Conservation (phyloP, 2,113 vertebrate species). For the Poecilia latipinna region DNA sequence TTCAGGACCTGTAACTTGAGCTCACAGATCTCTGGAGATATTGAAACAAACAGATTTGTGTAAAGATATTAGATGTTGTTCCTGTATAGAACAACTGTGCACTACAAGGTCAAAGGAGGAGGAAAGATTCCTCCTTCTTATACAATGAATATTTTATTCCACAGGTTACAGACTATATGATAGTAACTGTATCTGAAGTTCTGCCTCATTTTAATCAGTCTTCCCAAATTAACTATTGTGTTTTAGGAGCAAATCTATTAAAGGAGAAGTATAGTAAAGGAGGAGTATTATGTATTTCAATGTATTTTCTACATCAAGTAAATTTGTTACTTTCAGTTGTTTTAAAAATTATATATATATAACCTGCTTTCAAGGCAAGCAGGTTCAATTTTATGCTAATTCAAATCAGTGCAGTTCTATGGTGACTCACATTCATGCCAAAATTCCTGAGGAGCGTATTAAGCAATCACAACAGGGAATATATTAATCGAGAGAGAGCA, state of each 20-base stretch:
- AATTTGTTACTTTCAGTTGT: too few relatives aligned
- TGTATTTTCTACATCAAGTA: too few relatives aligned
- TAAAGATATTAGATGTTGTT: constrained; percentile 39
- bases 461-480: too few relatives aligned
- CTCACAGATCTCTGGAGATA: constrained; percentile 25
- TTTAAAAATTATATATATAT: too few relatives aligned
- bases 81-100: not conserved
- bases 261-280: too few relatives aligned
- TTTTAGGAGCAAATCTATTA: not conserved
- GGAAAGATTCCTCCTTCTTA: not conserved
- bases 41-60: constrained; percentile 25
- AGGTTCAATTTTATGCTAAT: not conserved
- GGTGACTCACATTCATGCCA: not conserved
- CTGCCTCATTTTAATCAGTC: not conserved
- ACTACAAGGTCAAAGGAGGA: not conserved
- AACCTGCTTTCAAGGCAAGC: not conserved
- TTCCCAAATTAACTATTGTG: not conserved
- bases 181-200: not conserved
- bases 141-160: not conserved
- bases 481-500: too few relatives aligned
- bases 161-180: not conserved
- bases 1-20: constrained; percentile 53
- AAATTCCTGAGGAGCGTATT: too few relatives aligned
- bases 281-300: too few relatives aligned
- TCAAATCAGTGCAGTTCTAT: not conserved